A percentile compares a stretch with the other conserved stretches of the same genome.
Evolutionary conservation across 1,140 invertebrate genomes (phyloP).

Genomic region (Onthophagus taurus): DNA sequence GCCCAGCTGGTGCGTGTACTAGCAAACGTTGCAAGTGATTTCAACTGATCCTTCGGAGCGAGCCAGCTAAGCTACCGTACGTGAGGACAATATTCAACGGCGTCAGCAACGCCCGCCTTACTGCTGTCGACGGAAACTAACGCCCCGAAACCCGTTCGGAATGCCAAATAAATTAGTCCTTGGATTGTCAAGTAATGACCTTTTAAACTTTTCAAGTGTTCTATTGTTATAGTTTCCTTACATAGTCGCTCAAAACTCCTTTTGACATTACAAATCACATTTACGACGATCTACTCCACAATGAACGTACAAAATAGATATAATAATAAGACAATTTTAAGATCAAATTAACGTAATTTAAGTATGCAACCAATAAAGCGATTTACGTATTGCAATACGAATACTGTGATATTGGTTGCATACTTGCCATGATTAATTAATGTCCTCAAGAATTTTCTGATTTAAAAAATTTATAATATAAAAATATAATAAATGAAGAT

Average conservation of each 20-base stretch:
- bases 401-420: too few species aligned
- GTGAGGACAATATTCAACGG: conserved; percentile 16
- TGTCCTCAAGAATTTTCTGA: too few species aligned
- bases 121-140: conserved; percentile 9
- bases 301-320: background rate
- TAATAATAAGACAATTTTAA: background rate
- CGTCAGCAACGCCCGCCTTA: conserved; percentile 16
- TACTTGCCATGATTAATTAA: too few species aligned
- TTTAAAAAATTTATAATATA: too few species aligned
- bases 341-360: background rate
- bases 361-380: background rate
- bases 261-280: too few species aligned
- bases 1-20: background rate
- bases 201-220: conserved; percentile 1
- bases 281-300: background rate
- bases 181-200: background rate
- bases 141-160: background rate
- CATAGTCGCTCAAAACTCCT: too few species aligned
- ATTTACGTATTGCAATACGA: background rate
- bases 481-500: too few species aligned
- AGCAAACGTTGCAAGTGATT: conserved; percentile 5
- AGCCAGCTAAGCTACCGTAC: conserved; percentile 9
- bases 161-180: background rate
- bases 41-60: conserved; percentile 2
- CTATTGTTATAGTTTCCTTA: background rate